Base-by-base conservation (phyloP, 2,888 invertebrate genomes). In the Bellardia pandia region DNA sequence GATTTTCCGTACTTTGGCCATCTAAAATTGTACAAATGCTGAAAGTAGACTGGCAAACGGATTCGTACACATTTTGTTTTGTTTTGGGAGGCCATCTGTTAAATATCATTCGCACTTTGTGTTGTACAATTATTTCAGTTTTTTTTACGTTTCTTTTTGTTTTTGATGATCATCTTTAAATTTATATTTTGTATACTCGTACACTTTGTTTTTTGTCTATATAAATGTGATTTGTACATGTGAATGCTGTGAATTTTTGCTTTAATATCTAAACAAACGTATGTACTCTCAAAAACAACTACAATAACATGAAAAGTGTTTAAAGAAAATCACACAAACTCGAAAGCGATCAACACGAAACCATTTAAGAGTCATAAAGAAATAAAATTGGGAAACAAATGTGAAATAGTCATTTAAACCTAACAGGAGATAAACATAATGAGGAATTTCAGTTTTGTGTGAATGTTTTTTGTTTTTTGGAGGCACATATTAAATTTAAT, bases 81-180 rank as follows among this genome's bases (percentile, higher is more conserved):
- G 72, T 53, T 78, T 78, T 72, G 8, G 23, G 30, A 53, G 90
- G 92, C 92, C 92, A 92, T 92, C 91, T 92, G 92, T 90, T 91
- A 89, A 91, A 90, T 91, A 91, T 92, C 92, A 92, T 91, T 92
- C 91, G 90, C 92, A 91, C 91, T 91, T 91, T 78, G 74, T 71
- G 45, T 75, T 92, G 86, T 78, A 90, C 91, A 90, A 89, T 77
- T 64, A 53, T 56, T 53, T 69, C 13, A 71, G 37, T 37, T 33
- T 56, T 30, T 64, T 72, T 62, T 23, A 42, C 1, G 64, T 56
- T 64, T 56, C n/a, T 48, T 23, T 13, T 60, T 60, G 72, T 62
- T 62, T 90, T 90, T 91, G 91, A 91, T 91, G 90, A 90, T 92
- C 91, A 91, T 91, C 90, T 92, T 90, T 91, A 77, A 72, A 77